Conservation (phyloP, 2,113 vertebrate genomes). For the Hippocampus mohnikei region DNA sequence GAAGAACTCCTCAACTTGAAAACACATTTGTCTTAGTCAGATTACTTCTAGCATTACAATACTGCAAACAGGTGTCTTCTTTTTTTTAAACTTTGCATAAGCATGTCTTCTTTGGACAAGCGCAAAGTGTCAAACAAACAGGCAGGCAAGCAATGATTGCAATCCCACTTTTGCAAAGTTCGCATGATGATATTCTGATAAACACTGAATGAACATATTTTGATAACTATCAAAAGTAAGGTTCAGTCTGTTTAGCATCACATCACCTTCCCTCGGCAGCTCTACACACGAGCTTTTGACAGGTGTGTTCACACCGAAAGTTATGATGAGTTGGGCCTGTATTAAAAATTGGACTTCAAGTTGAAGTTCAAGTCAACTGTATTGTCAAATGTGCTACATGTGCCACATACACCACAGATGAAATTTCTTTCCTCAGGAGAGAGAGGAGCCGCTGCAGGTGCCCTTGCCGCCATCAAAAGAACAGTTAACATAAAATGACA, state of each 20-base stretch:
- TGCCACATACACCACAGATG: too few relatives aligned
- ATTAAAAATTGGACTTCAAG: too few relatives aligned
- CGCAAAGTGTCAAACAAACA: slow-evolving; percentile 5
- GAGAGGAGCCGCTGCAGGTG: too few relatives aligned
- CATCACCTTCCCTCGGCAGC: background rate
- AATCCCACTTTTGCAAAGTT: slow-evolving; percentile 8
- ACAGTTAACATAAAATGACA: too few relatives aligned
- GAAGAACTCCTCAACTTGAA: background rate
- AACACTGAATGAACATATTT: slow-evolving; percentile 19
- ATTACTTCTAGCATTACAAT: background rate
- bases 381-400: too few relatives aligned
- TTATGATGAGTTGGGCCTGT: background rate
- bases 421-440: too few relatives aligned
- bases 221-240: background rate
- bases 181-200: slow-evolving; percentile 12
- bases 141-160: slow-evolving; percentile 14
- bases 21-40: slow-evolving; percentile 13
- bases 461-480: too few relatives aligned
- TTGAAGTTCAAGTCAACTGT: too few relatives aligned
- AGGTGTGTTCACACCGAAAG: background rate
- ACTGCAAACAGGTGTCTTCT: background rate
- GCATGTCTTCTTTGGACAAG: slow-evolving; percentile 4
- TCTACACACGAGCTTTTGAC: background rate
- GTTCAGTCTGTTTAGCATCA: slow-evolving; percentile 11
- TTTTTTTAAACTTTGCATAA: slow-evolving; percentile 2